Evolutionary conservation across 2,888 invertebrate genomes (phyloP).

Genomic region (Lycophotia porphyrea): DNA sequence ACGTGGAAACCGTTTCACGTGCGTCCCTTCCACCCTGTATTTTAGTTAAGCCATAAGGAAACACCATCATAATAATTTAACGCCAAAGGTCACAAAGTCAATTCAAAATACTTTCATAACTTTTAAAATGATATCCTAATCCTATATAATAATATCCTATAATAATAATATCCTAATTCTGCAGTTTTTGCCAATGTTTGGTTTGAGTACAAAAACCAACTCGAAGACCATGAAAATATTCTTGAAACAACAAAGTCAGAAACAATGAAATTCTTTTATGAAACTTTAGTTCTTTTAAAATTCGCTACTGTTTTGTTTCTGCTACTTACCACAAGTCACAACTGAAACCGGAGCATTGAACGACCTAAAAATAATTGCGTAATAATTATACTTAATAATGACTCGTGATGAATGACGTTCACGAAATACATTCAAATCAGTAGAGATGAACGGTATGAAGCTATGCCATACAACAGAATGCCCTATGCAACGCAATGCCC

Average conservation of each 20-base stretch:
- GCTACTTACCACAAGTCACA: background rate
- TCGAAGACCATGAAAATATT: background rate
- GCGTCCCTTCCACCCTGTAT: no score
- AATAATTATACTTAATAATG: background rate
- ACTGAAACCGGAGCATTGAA: background rate
- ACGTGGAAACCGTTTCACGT: no score
- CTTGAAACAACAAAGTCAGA: background rate
- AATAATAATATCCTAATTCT: no score
- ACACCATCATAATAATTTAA: background rate
- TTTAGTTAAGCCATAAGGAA: background rate
- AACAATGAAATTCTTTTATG: conserved; percentile 15
- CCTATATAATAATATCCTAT: no score
- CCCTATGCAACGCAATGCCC: background rate
- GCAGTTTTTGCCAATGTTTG: conserved; percentile 12
- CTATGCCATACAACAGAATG: background rate
- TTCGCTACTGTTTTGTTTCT: conserved; percentile 2
- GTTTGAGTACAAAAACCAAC: conserved; percentile 8
- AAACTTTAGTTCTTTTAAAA: conserved; percentile 1
- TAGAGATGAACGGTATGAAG: background rate
- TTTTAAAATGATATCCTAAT: conserved; percentile 3
- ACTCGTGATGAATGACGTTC: background rate
- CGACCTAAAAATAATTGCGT: background rate
- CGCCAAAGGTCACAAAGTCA: background rate
- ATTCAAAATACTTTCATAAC: conserved; percentile 12
- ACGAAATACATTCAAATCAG: background rate